Percentiles rank a stretch among this genome's conserved stretches.
phyloP scores from a whole-genome alignment of 1,140 invertebrate species.

The Drosophila pallidifrons region DNA sequence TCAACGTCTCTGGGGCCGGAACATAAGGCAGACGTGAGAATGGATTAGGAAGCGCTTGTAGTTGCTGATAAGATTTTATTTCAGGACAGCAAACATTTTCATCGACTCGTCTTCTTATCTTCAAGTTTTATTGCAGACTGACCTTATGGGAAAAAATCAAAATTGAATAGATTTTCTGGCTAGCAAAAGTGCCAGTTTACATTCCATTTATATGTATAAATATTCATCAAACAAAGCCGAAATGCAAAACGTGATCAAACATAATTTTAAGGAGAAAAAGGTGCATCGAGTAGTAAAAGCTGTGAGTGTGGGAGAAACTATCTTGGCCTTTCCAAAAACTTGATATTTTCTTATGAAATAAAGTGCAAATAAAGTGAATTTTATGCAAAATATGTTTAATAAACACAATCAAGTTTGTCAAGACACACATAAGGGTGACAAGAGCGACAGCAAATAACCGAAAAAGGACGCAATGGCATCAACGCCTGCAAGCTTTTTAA shows the following conservation, averaged over 20 bases:
- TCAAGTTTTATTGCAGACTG: not conserved
- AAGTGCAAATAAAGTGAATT: constrained; percentile 83
- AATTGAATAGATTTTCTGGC: not conserved
- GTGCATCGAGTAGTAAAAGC: constrained; percentile 55
- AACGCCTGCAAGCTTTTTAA: constrained; percentile 76
- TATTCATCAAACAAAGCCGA: constrained; percentile 57
- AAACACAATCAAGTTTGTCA: constrained; percentile 74
- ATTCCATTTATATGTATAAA: constrained; percentile 18
- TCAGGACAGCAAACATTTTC: not conserved
- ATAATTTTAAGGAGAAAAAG: constrained; percentile 68
- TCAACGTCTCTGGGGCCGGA: constrained; percentile 10
- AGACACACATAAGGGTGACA: constrained; percentile 29
- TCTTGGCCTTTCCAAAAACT: constrained; percentile 17
- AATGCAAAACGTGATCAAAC: constrained; percentile 72
- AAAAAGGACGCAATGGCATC: constrained; percentile 64
- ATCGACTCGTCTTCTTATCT: not conserved
- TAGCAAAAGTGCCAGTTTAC: constrained; percentile 9
- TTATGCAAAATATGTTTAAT: constrained; percentile 81
- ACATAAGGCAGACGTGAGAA: constrained; percentile 20
- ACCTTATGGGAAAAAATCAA: not conserved
- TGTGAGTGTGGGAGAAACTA: constrained; percentile 40
- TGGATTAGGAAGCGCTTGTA: not conserved
- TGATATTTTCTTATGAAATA: constrained; percentile 81
- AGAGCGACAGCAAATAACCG: constrained; percentile 43
- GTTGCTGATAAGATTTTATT: not conserved